Conservation (phyloP, 2,113 vertebrate genomes). For the Psilopsiagon aymara region DNA sequence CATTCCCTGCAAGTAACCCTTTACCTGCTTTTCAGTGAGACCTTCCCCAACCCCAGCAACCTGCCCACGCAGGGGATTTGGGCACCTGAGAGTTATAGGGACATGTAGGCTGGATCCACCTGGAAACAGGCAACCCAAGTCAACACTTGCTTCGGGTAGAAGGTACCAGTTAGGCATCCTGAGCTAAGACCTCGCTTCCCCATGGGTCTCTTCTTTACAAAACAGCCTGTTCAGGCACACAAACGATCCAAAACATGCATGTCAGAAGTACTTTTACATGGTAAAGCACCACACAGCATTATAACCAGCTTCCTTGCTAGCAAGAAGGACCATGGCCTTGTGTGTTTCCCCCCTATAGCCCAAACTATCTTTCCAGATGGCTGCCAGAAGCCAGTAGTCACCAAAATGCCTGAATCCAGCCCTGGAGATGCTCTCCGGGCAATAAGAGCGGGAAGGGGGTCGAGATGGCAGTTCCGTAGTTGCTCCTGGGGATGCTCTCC, state of each 20-base stretch:
- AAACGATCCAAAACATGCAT: not conserved
- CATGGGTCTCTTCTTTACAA: not conserved
- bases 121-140: not conserved
- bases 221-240: not conserved
- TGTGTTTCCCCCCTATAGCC: not conserved
- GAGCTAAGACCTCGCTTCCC: not conserved
- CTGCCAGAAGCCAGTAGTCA: not conserved
- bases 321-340: not conserved
- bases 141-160: not conserved
- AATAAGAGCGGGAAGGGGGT: not conserved
- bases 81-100: not conserved
- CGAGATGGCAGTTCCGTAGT: not conserved
- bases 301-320: not conserved
- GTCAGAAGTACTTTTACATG: constrained; percentile 19
- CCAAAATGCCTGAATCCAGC: not conserved
- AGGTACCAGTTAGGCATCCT: not conserved
- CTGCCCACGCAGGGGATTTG: not conserved
- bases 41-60: not conserved
- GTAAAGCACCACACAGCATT: not conserved
- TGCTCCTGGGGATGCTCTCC: constrained; percentile 46
- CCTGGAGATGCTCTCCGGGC: constrained; percentile 16
- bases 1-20: not conserved
- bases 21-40: not conserved
- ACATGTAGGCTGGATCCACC: not conserved
- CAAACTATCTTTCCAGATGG: constrained; percentile 49